phyloP scores from a whole-genome alignment of 2,888 invertebrate species.

The Allolobophora icterica region DNA sequence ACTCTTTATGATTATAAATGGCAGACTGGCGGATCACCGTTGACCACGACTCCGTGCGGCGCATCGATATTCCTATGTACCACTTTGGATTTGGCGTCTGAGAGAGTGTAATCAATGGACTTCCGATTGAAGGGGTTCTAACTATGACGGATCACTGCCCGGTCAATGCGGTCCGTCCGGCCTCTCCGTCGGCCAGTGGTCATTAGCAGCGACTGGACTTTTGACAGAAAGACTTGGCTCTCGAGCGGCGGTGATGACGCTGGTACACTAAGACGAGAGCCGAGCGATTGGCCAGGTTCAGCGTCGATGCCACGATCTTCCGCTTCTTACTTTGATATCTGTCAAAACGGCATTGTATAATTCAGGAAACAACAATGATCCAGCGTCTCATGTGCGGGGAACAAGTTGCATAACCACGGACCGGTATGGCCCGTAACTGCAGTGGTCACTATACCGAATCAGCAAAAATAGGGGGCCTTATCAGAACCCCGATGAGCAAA shows the following conservation, averaged over 20 bases:
- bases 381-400: neutral
- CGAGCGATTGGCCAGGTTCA: neutral
- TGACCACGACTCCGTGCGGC: neutral
- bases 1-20: slow-evolving; percentile 11
- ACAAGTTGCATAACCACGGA: too few species aligned
- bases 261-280: too few species aligned
- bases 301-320: neutral
- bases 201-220: neutral
- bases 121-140: slow-evolving; percentile 14
- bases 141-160: neutral
- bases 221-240: neutral
- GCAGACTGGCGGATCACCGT: neutral
- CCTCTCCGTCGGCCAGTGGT: neutral
- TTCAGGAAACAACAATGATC: neutral
- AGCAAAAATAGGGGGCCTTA: too few species aligned
- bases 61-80: neutral
- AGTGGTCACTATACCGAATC: too few species aligned
- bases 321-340: neutral
- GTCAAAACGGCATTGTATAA: neutral
- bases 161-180: slow-evolving; percentile 14
- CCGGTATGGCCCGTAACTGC: too few species aligned
- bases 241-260: neutral
- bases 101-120: neutral
- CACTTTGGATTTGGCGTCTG: neutral
- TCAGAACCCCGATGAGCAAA: too few species aligned